These are phyloP conservation scores for Dissostichus mawsoni DNA, from an alignment of 2,113 vertebrate genomes.

Conservation along the genomic window DNA sequence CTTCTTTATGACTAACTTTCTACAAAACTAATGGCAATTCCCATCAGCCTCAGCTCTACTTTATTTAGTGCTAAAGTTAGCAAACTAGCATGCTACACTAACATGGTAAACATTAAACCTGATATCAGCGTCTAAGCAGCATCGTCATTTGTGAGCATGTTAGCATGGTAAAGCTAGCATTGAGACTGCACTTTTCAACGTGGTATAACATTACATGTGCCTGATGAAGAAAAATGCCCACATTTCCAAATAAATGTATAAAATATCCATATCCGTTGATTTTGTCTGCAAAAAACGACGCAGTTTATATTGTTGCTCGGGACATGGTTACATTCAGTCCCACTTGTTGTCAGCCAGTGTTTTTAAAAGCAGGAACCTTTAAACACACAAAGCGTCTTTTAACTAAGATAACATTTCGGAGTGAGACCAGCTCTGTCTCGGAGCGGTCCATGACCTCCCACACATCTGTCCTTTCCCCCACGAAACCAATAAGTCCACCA, in stretches of 20 bases:
- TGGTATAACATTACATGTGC: not conserved
- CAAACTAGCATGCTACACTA: not conserved
- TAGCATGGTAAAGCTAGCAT: not conserved
- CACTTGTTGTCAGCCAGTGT: not conserved
- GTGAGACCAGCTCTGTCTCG: constrained; percentile 48
- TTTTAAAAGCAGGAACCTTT: not conserved
- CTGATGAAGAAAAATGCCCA: constrained; percentile 38
- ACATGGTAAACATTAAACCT: not conserved
- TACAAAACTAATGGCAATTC: not conserved
- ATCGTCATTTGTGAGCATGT: not conserved
- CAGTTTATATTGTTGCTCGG: not conserved
- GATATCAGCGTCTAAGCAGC: not conserved
- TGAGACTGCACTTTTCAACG: not conserved
- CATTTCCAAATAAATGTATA: not conserved
- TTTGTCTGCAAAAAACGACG: not conserved
- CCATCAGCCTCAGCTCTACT: not conserved
- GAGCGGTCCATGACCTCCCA: constrained; percentile 62
- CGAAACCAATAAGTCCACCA: not conserved
- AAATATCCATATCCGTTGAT: not conserved
- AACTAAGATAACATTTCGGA: constrained; percentile 15
- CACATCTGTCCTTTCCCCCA: not conserved
- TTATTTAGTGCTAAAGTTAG: not conserved
- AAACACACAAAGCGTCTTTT: not conserved
- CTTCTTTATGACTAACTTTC: not conserved
- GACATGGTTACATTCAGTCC: not conserved